Evolutionary conservation across 2,113 vertebrate genomes (phyloP).

Genomic region (Grammomys dolichurus): DNA sequence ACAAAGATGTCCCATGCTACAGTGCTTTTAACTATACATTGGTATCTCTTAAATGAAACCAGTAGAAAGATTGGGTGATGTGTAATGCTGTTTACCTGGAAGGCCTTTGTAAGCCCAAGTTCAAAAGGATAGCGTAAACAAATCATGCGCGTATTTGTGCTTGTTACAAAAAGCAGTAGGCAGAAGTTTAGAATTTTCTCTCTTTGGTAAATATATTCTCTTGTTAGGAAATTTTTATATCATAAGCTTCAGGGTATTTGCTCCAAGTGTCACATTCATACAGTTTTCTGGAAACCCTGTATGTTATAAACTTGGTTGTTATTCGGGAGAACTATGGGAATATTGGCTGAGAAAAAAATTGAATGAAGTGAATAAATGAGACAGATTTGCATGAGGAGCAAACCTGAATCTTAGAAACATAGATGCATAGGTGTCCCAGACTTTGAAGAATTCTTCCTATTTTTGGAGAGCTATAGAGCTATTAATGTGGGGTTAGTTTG

Average conservation of each 20-base stretch:
- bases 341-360: constrained; percentile 70
- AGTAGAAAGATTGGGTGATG: not conserved
- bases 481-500: not conserved
- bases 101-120: constrained; percentile 31
- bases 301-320: constrained; percentile 45
- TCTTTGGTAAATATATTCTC: constrained; percentile 37
- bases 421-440: not conserved
- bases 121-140: constrained; percentile 38
- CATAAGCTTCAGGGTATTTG: constrained; percentile 54
- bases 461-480: constrained; percentile 28
- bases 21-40: not conserved
- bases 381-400: constrained; percentile 56
- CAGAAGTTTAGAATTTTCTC: constrained; percentile 44
- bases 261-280: constrained; percentile 54
- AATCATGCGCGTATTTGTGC: not conserved
- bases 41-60: constrained; percentile 7
- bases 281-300: constrained; percentile 28
- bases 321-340: constrained; percentile 32
- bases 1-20: not conserved
- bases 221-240: constrained; percentile 50
- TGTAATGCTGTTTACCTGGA: not conserved
- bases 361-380: constrained; percentile 65
- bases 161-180: constrained; percentile 30
- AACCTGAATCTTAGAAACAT: constrained; percentile 53
- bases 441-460: constrained; percentile 31